phyloP scores from a whole-genome alignment of 2,797 vertebrate species.

The Tapera naevia region DNA sequence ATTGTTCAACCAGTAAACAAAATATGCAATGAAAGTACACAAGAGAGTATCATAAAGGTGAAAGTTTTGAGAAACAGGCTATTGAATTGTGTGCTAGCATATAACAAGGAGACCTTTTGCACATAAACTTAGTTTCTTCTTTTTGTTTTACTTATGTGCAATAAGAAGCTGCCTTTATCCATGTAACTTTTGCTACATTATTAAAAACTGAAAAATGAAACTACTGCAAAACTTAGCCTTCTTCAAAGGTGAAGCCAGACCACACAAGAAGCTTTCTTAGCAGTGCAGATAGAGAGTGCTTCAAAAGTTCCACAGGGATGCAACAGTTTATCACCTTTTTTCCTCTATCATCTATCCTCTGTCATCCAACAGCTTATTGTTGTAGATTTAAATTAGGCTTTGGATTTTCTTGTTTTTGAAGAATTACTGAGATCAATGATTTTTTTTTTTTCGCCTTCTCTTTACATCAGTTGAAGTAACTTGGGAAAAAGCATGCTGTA shows the following conservation, averaged over 20 bases:
- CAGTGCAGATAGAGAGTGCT: not conserved
- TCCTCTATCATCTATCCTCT: not conserved
- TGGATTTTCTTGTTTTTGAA: not conserved
- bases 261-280: not conserved
- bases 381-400: not conserved
- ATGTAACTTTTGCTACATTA: not conserved
- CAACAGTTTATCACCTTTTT: not conserved
- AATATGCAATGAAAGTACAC: not conserved
- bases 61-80: not conserved
- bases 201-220: not conserved
- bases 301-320: not conserved
- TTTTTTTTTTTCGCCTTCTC: not conserved
- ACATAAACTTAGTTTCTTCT: not conserved
- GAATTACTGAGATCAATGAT: not conserved
- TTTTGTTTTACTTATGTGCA: not conserved
- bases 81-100: not conserved
- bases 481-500: not conserved
- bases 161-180: not conserved
- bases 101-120: not conserved
- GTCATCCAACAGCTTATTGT: not conserved
- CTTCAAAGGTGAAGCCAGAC: not conserved
- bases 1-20: not conserved
- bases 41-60: not conserved
- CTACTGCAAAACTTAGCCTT: not conserved
- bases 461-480: not conserved